phyloP scores from a whole-genome alignment of 2,888 invertebrate species.

The Ophion slaviceki region DNA sequence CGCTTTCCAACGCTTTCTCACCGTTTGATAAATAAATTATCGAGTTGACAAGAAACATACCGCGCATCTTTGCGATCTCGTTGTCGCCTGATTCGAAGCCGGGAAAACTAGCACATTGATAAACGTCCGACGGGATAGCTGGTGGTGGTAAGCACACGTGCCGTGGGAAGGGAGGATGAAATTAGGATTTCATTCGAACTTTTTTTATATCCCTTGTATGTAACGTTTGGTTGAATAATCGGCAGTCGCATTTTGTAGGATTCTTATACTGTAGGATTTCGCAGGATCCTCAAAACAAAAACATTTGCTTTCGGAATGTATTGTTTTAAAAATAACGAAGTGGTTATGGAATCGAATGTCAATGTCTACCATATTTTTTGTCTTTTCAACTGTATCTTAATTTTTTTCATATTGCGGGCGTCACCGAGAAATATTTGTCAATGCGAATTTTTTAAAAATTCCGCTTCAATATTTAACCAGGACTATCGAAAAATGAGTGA shows the following conservation, averaged over 20 bases:
- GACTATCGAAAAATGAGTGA: background rate
- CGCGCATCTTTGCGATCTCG: constrained; percentile 28
- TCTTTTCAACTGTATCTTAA: background rate
- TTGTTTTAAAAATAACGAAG: background rate
- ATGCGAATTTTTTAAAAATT: too few species aligned
- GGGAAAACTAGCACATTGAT: background rate
- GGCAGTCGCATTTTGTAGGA: background rate
- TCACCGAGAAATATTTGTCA: background rate
- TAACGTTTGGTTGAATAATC: background rate
- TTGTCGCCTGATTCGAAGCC: constrained; percentile 24
- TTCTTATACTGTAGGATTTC: background rate
- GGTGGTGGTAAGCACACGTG: background rate
- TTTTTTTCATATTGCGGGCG: background rate
- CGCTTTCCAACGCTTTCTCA: constrained; percentile 55
- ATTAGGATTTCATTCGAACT: background rate
- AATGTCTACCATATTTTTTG: background rate
- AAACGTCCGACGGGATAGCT: background rate
- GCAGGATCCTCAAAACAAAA: background rate
- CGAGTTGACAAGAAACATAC: constrained; percentile 46
- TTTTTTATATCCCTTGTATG: background rate
- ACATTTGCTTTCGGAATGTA: background rate
- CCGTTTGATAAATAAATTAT: constrained; percentile 60
- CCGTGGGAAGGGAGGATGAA: background rate
- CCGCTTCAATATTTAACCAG: too few species aligned
- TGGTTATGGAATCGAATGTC: background rate